A percentile compares a stretch with the other conserved stretches of the same genome.
Evolutionary conservation across 2,888 invertebrate genomes (phyloP).

Genomic region (Drosophila mimica): DNA sequence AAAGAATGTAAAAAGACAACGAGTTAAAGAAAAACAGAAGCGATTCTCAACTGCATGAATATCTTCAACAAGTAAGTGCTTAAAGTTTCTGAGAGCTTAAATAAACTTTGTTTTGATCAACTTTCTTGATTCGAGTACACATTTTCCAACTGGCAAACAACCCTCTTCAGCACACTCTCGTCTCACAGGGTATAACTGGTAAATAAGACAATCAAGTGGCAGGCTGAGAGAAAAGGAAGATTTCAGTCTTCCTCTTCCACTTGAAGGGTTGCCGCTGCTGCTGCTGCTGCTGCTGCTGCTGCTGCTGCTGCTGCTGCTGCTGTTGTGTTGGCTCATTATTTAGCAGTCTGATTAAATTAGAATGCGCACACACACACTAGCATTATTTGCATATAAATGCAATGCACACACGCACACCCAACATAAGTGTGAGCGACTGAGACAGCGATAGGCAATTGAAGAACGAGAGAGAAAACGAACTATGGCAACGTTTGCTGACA

Average conservation of each 20-base stretch:
- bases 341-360: constrained; percentile 78
- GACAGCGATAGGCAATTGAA: constrained; percentile 15
- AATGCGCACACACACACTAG: constrained; percentile 44
- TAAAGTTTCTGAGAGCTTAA: background rate
- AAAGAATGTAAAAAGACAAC: background rate
- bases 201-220: constrained; percentile 48
- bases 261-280: constrained; percentile 23
- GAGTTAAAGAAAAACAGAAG: background rate
- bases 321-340: constrained; percentile 70
- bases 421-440: background rate
- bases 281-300: constrained; percentile 12
- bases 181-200: constrained; percentile 38
- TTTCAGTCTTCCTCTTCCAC: constrained; percentile 37
- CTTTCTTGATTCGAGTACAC: background rate
- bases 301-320: constrained; percentile 19
- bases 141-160: background rate
- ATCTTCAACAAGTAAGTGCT: background rate
- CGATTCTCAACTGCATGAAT: background rate
- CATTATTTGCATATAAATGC: constrained; percentile 64
- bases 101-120: background rate
- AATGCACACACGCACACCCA: constrained; percentile 28
- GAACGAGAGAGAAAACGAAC: constrained; percentile 8
- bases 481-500: constrained; percentile 48
- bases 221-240: constrained; percentile 31
- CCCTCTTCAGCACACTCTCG: background rate